Conservation (phyloP, 2,797 vertebrate species). For the Poeciliopsis paucimaculata region DNA sequence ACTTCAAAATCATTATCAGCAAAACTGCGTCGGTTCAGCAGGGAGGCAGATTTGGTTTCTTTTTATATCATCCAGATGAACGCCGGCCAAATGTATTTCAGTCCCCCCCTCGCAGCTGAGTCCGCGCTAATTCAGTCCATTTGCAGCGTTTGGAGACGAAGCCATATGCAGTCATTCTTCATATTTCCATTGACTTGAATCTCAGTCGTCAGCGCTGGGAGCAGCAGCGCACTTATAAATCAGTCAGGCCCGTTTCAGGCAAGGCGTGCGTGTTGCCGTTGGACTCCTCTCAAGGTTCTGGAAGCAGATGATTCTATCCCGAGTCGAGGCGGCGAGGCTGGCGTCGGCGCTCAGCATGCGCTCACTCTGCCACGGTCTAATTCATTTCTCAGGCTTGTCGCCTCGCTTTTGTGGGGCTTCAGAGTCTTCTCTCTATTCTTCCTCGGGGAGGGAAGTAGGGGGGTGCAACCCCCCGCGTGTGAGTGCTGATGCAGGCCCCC, state of each 20-base stretch:
- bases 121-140: slow-evolving; percentile 59
- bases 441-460: not conserved
- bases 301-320: slow-evolving; percentile 53
- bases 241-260: slow-evolving; percentile 32
- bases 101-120: slow-evolving; percentile 27
- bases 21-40: slow-evolving; percentile 32
- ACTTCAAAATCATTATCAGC: slow-evolving; percentile 37
- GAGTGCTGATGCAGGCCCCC: slow-evolving; percentile 59
- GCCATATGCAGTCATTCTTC: slow-evolving; percentile 50
- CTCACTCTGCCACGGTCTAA: slow-evolving; percentile 53
- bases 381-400: slow-evolving; percentile 79
- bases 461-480: slow-evolving; percentile 60
- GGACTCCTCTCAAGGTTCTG: slow-evolving; percentile 40
- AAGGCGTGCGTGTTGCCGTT: slow-evolving; percentile 41
- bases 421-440: slow-evolving; percentile 64
- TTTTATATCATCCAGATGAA: slow-evolving; percentile 43
- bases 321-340: slow-evolving; percentile 37
- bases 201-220: slow-evolving; percentile 51
- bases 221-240: slow-evolving; percentile 42
- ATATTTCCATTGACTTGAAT: slow-evolving; percentile 61
- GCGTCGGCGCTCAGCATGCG: slow-evolving; percentile 54
- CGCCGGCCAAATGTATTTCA: slow-evolving; percentile 35
- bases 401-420: slow-evolving; percentile 63
- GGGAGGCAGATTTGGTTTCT: slow-evolving; percentile 22
- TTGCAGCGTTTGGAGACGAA: slow-evolving; percentile 44